phyloP scores from a whole-genome alignment of 2,113 vertebrate genomes.

The Caranx ignobilis region DNA sequence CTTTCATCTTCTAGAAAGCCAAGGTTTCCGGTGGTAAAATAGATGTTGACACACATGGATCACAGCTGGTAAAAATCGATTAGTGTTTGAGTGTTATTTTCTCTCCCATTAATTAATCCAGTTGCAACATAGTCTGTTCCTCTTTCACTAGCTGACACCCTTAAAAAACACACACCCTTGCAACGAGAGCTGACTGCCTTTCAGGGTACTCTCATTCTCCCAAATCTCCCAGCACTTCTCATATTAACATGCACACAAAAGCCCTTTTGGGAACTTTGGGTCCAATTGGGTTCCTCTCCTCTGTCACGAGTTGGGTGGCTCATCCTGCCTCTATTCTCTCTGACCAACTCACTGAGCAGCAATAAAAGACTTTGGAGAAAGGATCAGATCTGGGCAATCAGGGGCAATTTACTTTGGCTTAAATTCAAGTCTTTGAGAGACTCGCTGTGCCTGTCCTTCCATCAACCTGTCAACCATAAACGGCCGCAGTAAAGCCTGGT shows the following conservation, averaged over 20 bases:
- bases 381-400: slow-evolving; percentile 46
- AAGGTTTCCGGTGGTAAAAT: background rate
- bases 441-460: background rate
- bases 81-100: background rate
- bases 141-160: slow-evolving; percentile 27
- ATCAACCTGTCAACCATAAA: slow-evolving; percentile 22
- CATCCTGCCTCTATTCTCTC: slow-evolving; percentile 26
- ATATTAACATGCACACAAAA: slow-evolving; percentile 61
- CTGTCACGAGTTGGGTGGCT: slow-evolving; percentile 35
- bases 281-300: slow-evolving; percentile 28
- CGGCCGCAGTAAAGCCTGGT: slow-evolving; percentile 17
- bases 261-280: slow-evolving; percentile 27
- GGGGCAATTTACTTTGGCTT: slow-evolving; percentile 49
- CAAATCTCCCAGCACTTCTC: slow-evolving; percentile 40
- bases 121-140: slow-evolving; percentile 12
- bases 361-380: slow-evolving; percentile 38
- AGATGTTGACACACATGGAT: background rate
- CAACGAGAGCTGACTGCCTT: slow-evolving; percentile 43
- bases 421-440: slow-evolving; percentile 28
- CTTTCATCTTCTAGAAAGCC: background rate
- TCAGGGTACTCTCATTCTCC: slow-evolving; percentile 47
- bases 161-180: slow-evolving; percentile 13
- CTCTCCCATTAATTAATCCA: slow-evolving; percentile 34
- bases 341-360: slow-evolving; percentile 35
- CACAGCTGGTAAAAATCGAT: background rate